phyloP scores from a whole-genome alignment of 2,888 invertebrate species.

The Orthosia cruda region DNA sequence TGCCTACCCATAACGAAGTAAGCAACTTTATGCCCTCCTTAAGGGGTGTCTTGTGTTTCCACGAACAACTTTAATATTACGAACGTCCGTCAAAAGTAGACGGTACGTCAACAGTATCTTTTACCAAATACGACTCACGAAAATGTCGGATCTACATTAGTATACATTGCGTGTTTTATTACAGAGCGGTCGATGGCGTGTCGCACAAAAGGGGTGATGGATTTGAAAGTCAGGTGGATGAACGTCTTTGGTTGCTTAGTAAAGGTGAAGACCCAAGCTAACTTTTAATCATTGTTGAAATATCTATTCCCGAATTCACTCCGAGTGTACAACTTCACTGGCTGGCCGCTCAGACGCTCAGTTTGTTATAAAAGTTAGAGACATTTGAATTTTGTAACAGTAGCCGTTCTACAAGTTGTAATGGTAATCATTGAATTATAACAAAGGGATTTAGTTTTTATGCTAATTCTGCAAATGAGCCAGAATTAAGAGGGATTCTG shows the following conservation, averaged over 20 bases:
- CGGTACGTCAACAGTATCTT: slow-evolving; percentile 41
- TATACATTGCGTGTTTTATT: slow-evolving; percentile 17
- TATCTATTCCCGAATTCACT: slow-evolving; percentile 64
- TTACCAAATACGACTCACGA: slow-evolving; percentile 27
- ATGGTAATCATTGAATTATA: slow-evolving; percentile 62
- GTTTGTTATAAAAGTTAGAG: slow-evolving; percentile 66
- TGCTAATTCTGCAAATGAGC: slow-evolving; percentile 50
- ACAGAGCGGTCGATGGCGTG: fast-evolving
- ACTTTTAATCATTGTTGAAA: slow-evolving; percentile 69
- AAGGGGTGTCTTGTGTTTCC: slow-evolving; percentile 47
- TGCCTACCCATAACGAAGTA: too few relatives aligned
- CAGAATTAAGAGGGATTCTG: background rate
- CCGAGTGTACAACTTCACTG: slow-evolving; percentile 52
- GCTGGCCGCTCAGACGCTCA: slow-evolving; percentile 22
- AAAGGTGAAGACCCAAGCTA: slow-evolving; percentile 40
- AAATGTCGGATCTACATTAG: background rate
- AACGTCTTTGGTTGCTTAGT: slow-evolving; percentile 1
- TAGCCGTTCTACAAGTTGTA: slow-evolving; percentile 49
- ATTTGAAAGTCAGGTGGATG: background rate
- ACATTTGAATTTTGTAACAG: slow-evolving; percentile 62
- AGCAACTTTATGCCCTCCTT: slow-evolving; percentile 56
- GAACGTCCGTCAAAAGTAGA: slow-evolving; percentile 59
- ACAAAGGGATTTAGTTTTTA: slow-evolving; percentile 47
- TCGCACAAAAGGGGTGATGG: slow-evolving; percentile 16
- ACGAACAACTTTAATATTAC: slow-evolving; percentile 63